Conservation (phyloP, 1,140 invertebrate species). For the Dermatophagoides farinae region DNA sequence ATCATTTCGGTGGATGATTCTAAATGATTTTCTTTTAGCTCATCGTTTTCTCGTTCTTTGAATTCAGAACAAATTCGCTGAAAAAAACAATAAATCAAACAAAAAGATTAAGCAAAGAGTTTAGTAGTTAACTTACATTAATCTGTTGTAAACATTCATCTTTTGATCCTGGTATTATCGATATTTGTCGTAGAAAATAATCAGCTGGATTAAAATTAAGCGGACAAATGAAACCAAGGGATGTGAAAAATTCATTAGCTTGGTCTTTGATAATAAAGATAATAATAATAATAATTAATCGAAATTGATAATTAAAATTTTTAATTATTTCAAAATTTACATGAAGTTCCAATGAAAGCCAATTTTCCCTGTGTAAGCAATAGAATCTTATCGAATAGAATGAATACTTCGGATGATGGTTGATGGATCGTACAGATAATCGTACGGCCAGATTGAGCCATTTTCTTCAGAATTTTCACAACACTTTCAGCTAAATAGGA, state of each 20-base stretch:
- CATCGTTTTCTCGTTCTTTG: neutral
- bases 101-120: neutral
- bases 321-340: slow-evolving; percentile 37
- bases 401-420: slow-evolving; percentile 77
- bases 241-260: slow-evolving; percentile 18
- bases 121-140: slow-evolving; percentile 19
- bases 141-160: slow-evolving; percentile 30
- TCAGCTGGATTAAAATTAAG: slow-evolving; percentile 84
- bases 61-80: neutral
- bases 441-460: slow-evolving; percentile 67
- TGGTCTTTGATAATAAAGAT: neutral
- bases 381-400: slow-evolving; percentile 71
- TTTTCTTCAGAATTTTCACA: slow-evolving; percentile 45
- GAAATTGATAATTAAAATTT: neutral
- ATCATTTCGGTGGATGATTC: neutral
- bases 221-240: slow-evolving; percentile 30
- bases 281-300: neutral
- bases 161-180: slow-evolving; percentile 61
- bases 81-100: neutral
- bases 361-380: slow-evolving; percentile 77
- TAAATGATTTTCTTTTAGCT: neutral
- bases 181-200: slow-evolving; percentile 70
- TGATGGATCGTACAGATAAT: slow-evolving; percentile 88
- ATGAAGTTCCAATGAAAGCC: slow-evolving; percentile 62
- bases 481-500: slow-evolving; percentile 79